Conservation (phyloP, 2,888 invertebrate genomes). For the Formica aserva region DNA sequence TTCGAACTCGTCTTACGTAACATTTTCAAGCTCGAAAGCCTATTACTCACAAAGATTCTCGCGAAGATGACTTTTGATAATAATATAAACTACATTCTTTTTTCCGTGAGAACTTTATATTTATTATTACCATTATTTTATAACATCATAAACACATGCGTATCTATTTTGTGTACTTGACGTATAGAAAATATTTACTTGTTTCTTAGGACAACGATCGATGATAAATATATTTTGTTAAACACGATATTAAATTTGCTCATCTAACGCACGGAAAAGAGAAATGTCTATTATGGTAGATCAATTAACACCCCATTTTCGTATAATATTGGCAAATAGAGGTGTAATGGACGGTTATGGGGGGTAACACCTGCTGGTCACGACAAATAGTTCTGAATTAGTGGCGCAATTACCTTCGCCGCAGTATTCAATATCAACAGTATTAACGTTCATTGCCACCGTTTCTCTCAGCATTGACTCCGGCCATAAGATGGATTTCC, state of each 20-base stretch:
- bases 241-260: neutral
- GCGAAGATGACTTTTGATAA: neutral
- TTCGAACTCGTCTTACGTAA: constrained; percentile 63
- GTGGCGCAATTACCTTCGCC: constrained; percentile 45
- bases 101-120: neutral
- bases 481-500: constrained; percentile 68
- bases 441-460: constrained; percentile 41
- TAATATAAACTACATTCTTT: neutral
- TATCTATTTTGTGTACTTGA: neutral
- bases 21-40: neutral
- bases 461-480: constrained; percentile 56
- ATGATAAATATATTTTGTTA: constrained; percentile 10
- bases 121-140: neutral
- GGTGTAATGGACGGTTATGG: constrained; percentile 25
- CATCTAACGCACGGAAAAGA: neutral
- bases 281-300: neutral
- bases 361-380: constrained; percentile 39
- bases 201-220: neutral
- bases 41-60: neutral
- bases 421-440: constrained; percentile 57
- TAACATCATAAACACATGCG: neutral
- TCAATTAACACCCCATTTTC: constrained; percentile 23
- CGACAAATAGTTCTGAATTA: constrained; percentile 39
- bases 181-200: neutral
- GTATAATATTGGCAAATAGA: constrained; percentile 19